phyloP scores from a whole-genome alignment of 2,113 vertebrate species.

The Hipposideros armiger region DNA sequence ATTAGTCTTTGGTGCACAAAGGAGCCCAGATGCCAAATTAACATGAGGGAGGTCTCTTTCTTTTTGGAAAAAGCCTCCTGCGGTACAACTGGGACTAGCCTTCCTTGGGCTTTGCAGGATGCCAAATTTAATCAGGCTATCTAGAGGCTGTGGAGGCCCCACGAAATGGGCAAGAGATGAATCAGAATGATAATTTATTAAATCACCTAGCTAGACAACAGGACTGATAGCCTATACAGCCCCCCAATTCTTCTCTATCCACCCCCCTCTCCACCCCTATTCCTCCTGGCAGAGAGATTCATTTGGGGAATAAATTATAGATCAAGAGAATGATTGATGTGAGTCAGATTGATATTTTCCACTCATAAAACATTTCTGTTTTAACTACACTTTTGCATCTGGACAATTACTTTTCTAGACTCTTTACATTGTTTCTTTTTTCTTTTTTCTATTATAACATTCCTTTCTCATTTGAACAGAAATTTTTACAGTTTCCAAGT shows the following conservation, averaged over 20 bases:
- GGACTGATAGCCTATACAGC: neutral
- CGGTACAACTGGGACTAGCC: neutral
- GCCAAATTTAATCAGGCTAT: neutral
- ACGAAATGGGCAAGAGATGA: neutral
- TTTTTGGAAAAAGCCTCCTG: neutral
- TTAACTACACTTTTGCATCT: neutral
- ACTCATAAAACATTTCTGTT: constrained; percentile 23
- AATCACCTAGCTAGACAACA: neutral
- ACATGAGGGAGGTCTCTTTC: neutral
- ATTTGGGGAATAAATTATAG: neutral
- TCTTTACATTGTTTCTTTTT: neutral
- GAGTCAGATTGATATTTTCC: neutral
- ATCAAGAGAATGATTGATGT: neutral
- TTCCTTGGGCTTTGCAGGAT: neutral
- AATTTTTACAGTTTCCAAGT: constrained; percentile 31
- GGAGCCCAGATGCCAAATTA: neutral
- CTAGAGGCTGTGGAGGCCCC: neutral
- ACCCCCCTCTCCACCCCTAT: neutral
- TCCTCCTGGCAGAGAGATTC: neutral
- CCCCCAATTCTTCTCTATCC: neutral
- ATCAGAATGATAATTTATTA: neutral
- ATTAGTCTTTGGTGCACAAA: constrained; percentile 1
- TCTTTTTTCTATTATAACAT: neutral
- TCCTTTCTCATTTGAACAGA: constrained; percentile 44
- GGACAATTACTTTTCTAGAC: neutral